Conservation (phyloP, 2,113 vertebrate genomes). For the Serilophus lunatus region DNA sequence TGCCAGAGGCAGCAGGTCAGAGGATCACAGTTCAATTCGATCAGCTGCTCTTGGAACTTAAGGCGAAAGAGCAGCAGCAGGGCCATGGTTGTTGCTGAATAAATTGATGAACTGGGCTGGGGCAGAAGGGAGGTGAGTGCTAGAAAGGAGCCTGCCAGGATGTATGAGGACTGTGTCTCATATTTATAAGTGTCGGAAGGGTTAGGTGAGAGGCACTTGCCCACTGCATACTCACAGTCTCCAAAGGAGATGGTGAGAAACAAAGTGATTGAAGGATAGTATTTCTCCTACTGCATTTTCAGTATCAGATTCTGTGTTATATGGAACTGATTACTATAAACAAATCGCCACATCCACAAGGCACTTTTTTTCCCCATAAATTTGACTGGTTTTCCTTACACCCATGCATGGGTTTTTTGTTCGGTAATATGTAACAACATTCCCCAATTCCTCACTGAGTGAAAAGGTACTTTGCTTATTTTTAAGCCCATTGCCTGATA, state of each 20-base stretch:
- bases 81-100: background rate
- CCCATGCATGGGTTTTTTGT: background rate
- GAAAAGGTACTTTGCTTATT: background rate
- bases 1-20: background rate
- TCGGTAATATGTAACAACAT: background rate
- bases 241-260: background rate
- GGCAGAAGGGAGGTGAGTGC: background rate
- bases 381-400: background rate
- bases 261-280: rapidly evolving
- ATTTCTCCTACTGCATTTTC: background rate
- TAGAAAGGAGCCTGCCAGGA: background rate
- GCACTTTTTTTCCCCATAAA: background rate
- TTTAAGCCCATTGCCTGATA: background rate
- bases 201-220: background rate
- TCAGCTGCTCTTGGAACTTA: background rate
- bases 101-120: rapidly evolving
- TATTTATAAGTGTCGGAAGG: background rate
- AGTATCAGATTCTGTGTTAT: background rate
- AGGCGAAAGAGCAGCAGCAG: background rate
- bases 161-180: background rate
- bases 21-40: background rate
- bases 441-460: background rate
- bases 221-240: background rate
- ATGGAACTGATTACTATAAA: background rate
- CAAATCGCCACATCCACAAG: background rate